Evolutionary conservation across 2,888 invertebrate species (phyloP).

Genomic region (Micropterix aruncella): DNA sequence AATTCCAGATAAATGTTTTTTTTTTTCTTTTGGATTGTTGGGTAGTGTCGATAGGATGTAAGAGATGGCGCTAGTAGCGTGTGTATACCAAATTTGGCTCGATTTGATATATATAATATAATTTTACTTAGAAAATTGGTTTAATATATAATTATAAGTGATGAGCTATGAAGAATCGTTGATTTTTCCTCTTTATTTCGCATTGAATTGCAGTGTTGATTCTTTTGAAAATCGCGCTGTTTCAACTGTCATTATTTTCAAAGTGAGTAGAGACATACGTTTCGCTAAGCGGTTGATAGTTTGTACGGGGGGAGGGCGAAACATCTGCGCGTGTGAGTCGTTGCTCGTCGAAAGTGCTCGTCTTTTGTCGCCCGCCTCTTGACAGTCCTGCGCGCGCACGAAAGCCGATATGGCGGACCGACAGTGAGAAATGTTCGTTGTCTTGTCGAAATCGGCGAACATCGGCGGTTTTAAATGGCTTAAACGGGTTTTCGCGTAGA

Average conservation of each 20-base stretch:
- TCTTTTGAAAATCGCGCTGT: slow-evolving; percentile 17
- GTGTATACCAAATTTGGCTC: too few relatives aligned
- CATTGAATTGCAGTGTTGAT: not conserved
- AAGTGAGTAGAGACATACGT: not conserved
- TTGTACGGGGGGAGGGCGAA: slow-evolving; percentile 9
- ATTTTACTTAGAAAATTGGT: too few relatives aligned
- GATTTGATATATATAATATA: too few relatives aligned
- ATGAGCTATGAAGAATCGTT: too few relatives aligned
- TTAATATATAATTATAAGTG: too few relatives aligned
- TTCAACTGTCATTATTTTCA: not conserved
- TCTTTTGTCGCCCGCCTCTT: slow-evolving; percentile 1
- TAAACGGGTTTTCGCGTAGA: slow-evolving; percentile 47
- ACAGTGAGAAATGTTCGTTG: slow-evolving; percentile 38
- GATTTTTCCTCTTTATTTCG: too few relatives aligned
- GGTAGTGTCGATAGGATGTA: too few relatives aligned
- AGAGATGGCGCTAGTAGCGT: too few relatives aligned
- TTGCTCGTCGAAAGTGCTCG: slow-evolving; percentile 2
- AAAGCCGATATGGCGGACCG: slow-evolving; percentile 39
- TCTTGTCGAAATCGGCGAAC: slow-evolving; percentile 42
- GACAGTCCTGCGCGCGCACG: slow-evolving; percentile 34
- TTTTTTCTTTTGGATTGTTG: too few relatives aligned
- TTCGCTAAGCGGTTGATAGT: not conserved
- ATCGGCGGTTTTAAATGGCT: slow-evolving; percentile 53
- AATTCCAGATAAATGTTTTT: too few relatives aligned
- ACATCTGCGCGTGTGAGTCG: slow-evolving; percentile 9